Evolutionary conservation across 2,888 invertebrate genomes (phyloP).

Genomic region (Acleris laterana): DNA sequence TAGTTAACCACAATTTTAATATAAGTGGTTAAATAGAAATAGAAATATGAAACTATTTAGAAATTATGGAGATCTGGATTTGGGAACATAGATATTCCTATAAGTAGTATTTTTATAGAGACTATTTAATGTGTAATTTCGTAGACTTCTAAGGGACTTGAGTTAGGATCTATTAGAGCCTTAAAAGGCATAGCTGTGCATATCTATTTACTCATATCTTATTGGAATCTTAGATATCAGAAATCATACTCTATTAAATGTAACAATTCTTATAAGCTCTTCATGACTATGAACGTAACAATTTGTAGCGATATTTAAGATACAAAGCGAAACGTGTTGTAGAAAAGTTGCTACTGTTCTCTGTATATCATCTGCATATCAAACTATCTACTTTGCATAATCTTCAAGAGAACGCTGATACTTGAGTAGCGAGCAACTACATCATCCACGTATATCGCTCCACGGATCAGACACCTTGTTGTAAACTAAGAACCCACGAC

Average conservation of each 20-base stretch:
- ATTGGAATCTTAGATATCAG: constrained; percentile 29
- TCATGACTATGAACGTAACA: constrained; percentile 18
- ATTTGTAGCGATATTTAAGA: constrained; percentile 23
- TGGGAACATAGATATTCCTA: constrained; percentile 60
- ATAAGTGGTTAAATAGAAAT: constrained; percentile 34
- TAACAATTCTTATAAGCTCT: background rate
- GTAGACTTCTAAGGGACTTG: constrained; percentile 24
- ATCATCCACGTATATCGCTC: too few relatives aligned
- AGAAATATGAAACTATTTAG: constrained; percentile 40
- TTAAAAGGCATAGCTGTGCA: constrained; percentile 24
- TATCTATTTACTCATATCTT: constrained; percentile 28
- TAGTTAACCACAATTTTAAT: constrained; percentile 13
- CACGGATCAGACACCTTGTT: too few relatives aligned
- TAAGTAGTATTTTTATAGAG: constrained; percentile 58
- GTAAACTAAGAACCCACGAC: too few relatives aligned
- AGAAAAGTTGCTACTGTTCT: too few relatives aligned
- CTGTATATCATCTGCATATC: too few relatives aligned
- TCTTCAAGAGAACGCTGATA: too few relatives aligned
- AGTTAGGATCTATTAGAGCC: constrained; percentile 23
- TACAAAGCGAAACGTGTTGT: background rate
- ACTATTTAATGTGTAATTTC: constrained; percentile 27
- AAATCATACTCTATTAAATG: constrained; percentile 2
- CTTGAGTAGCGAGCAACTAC: too few relatives aligned
- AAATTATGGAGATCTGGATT: constrained; percentile 46
- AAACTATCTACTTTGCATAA: too few relatives aligned